These are phyloP conservation scores for Austrolebias charrua DNA, from an alignment of 2,797 vertebrate species.

Conservation along the genomic window DNA sequence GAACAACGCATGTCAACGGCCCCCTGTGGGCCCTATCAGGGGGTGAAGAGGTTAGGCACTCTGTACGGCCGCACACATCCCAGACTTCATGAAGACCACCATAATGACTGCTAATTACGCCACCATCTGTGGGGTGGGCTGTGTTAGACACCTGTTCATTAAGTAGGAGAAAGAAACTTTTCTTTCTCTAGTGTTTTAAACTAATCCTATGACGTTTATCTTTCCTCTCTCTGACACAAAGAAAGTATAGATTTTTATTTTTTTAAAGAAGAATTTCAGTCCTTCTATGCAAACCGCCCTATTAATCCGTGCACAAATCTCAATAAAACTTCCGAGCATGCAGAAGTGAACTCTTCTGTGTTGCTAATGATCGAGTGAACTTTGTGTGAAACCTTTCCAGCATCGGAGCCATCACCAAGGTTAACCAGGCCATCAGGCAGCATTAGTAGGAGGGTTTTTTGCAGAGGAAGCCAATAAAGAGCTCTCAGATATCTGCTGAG, in stretches of 20 bases:
- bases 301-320: slow-evolving; percentile 47
- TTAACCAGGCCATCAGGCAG: slow-evolving; percentile 76
- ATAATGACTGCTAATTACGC: slow-evolving; percentile 83
- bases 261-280: slow-evolving; percentile 20
- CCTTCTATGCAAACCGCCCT: slow-evolving; percentile 12
- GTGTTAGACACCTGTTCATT: slow-evolving; percentile 84
- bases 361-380: slow-evolving; percentile 72
- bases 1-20: slow-evolving; percentile 77
- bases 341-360: slow-evolving; percentile 55
- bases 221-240: slow-evolving; percentile 10
- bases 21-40: slow-evolving; percentile 70
- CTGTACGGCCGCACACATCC: slow-evolving; percentile 72
- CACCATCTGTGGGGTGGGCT: slow-evolving; percentile 79
- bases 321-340: slow-evolving; percentile 57
- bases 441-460: slow-evolving; percentile 76
- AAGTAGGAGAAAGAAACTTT: slow-evolving; percentile 71
- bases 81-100: slow-evolving; percentile 73
- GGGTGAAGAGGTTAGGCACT: slow-evolving; percentile 79
- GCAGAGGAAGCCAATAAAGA: slow-evolving; percentile 77
- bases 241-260: slow-evolving; percentile 8
- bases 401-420: slow-evolving; percentile 74
- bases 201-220: slow-evolving; percentile 20
- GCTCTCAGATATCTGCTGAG: slow-evolving; percentile 80
- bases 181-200: slow-evolving; percentile 39
- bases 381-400: slow-evolving; percentile 77